Percentiles rank a stretch among this genome's conserved stretches.
phyloP scores from a whole-genome alignment of 2,797 vertebrate genomes.

The Ctenochaetus hawaiiensis region DNA sequence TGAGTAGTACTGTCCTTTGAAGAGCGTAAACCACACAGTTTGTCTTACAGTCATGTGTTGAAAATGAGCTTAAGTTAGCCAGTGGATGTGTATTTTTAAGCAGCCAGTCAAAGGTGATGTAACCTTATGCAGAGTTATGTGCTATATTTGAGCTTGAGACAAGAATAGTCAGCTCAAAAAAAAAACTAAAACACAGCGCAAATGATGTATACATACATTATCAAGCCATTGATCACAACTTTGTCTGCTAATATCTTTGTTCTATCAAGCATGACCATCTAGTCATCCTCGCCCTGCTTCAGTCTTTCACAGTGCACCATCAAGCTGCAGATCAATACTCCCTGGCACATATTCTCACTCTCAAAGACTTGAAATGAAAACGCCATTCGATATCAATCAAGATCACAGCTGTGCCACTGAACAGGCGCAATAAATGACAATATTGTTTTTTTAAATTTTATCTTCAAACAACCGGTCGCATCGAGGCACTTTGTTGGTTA shows the following conservation, averaged over 20 bases:
- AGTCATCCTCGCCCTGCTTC: slow-evolving; percentile 52
- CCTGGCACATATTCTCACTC: slow-evolving; percentile 73
- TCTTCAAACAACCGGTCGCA: slow-evolving; percentile 53
- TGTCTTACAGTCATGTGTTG: slow-evolving; percentile 29
- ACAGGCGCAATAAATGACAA: slow-evolving; percentile 62
- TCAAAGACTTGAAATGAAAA: slow-evolving; percentile 75
- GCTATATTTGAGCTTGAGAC: slow-evolving; percentile 43
- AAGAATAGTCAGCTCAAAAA: not conserved
- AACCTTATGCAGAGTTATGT: slow-evolving; percentile 17
- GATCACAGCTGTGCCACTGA: slow-evolving; percentile 65
- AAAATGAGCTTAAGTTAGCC: slow-evolving; percentile 25
- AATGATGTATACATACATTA: slow-evolving; percentile 53
- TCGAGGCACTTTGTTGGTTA: slow-evolving; percentile 32
- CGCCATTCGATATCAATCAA: slow-evolving; percentile 74
- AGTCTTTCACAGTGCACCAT: slow-evolving; percentile 65
- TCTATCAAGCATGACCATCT: slow-evolving; percentile 64
- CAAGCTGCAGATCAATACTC: slow-evolving; percentile 77
- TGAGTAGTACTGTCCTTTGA: slow-evolving; percentile 31
- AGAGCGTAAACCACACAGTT: slow-evolving; percentile 7
- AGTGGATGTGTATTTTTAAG: slow-evolving; percentile 30
- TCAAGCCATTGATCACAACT: slow-evolving; percentile 55
- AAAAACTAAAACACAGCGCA: slow-evolving; percentile 16
- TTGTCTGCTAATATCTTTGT: slow-evolving; percentile 66
- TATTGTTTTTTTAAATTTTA: slow-evolving; percentile 61
- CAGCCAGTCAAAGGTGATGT: slow-evolving; percentile 36